These are phyloP conservation scores for Oreochromis niloticus DNA, from an alignment of 2,113 vertebrate species.

Conservation along the genomic window DNA sequence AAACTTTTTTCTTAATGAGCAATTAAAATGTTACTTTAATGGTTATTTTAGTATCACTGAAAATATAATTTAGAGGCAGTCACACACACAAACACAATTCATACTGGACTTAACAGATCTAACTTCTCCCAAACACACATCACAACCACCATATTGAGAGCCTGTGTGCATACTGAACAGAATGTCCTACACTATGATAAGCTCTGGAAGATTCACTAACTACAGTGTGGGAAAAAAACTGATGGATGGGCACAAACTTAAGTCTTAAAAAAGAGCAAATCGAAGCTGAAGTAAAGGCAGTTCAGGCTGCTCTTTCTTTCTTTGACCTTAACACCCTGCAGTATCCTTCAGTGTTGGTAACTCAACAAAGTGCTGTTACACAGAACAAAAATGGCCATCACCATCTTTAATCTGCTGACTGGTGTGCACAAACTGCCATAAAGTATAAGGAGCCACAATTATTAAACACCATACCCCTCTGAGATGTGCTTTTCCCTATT, in stretches of 20 bases:
- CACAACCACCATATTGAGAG: not conserved
- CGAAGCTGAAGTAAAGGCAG: not conserved
- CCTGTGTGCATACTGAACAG: not conserved
- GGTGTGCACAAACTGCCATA: not conserved
- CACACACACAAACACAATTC: not conserved
- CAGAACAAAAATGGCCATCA: not conserved
- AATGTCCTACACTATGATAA: not conserved
- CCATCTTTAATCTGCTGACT: not conserved
- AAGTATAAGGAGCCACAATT: not conserved
- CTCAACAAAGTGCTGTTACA: not conserved
- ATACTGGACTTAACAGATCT: not conserved
- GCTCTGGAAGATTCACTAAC: not conserved
- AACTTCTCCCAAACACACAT: not conserved
- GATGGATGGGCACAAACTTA: not conserved
- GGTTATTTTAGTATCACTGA: not conserved
- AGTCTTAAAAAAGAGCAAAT: not conserved
- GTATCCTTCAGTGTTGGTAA: not conserved
- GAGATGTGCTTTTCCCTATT: not conserved
- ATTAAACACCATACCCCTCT: not conserved
- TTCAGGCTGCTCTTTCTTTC: not conserved
- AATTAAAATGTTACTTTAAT: not conserved
- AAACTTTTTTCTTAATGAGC: not conserved
- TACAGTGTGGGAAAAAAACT: not conserved
- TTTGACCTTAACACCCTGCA: not conserved
- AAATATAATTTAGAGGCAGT: not conserved